Evolutionary conservation across 2,797 vertebrate genomes (phyloP).

Genomic region (Oceanodroma leucorhoa): DNA sequence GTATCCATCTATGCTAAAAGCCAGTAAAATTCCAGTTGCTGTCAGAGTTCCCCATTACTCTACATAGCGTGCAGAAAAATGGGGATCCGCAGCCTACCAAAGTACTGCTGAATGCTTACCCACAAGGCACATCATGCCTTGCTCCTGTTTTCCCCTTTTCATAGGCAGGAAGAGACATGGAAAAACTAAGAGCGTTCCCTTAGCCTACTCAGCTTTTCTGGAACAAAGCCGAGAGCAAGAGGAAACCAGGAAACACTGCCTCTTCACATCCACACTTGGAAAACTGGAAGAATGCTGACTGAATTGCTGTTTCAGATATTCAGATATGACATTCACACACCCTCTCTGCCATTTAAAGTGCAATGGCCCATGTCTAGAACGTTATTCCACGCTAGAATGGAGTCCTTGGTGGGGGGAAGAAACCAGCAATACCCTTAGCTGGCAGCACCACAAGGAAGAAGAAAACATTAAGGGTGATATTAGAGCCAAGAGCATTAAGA

Average conservation of each 20-base stretch:
- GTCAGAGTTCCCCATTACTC: neutral
- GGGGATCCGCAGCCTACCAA: neutral
- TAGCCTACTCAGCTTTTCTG: neutral
- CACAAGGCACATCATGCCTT: neutral
- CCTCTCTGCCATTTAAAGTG: neutral
- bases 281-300: neutral
- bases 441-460: neutral
- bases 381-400: neutral
- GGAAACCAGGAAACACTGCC: neutral
- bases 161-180: neutral
- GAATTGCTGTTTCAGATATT: neutral
- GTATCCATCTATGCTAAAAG: neutral
- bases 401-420: neutral
- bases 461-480: neutral
- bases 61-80: neutral
- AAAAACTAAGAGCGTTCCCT: neutral
- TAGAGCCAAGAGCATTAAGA: neutral
- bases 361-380: neutral
- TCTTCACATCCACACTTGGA: neutral
- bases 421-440: neutral
- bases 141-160: neutral
- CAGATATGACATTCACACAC: neutral
- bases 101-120: neutral
- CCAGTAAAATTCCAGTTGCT: neutral
- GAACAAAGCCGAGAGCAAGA: neutral